Evolutionary conservation across 2,797 vertebrate genomes (phyloP).

Genomic region (Falco biarmicus): DNA sequence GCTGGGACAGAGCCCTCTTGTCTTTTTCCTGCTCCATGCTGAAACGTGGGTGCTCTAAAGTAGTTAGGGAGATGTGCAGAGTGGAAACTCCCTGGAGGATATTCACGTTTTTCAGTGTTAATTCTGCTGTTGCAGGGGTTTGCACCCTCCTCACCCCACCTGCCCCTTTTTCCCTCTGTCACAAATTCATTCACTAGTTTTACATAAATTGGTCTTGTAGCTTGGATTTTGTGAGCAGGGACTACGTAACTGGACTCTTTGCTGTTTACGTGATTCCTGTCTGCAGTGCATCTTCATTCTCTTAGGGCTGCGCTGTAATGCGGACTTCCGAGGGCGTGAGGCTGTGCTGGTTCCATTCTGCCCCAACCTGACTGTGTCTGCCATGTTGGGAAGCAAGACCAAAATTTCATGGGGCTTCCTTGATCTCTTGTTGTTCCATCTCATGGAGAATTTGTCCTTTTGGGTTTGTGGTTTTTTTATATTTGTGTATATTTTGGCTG

Average conservation of each 20-base stretch:
- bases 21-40: background rate
- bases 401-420: background rate
- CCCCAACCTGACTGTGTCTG: background rate
- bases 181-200: background rate
- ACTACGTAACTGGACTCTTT: background rate
- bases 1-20: background rate
- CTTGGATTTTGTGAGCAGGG: background rate
- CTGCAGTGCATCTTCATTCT: background rate
- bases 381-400: background rate
- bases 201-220: background rate
- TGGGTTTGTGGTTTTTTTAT: background rate
- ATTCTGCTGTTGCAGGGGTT: background rate
- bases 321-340: background rate
- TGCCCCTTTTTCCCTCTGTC: too few species aligned
- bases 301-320: background rate
- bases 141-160: background rate
- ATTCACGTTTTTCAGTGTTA: background rate
- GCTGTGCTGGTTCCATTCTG: fast-evolving
- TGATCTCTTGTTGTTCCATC: background rate
- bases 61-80: background rate
- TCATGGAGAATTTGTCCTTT: background rate
- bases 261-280: background rate
- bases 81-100: background rate
- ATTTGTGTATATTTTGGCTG: conserved; percentile 3
- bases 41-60: background rate